Evolutionary conservation across 53 echinoderm and acorn worm species (phyloP), one percentile per base, ranked within the genome.

Genomic region (Temnopleurus reevesii): DNA sequence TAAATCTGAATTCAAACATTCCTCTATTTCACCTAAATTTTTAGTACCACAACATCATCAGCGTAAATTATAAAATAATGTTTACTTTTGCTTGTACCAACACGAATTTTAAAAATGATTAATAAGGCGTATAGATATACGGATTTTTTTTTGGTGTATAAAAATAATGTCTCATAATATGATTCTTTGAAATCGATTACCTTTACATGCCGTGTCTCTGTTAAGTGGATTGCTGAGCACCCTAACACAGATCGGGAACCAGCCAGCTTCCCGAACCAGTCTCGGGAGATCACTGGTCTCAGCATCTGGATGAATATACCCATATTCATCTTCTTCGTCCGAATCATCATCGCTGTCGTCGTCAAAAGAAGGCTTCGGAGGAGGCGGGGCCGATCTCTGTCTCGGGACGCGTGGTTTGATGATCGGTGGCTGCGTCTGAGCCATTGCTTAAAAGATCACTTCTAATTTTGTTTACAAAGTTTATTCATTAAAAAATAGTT

Each of bases 161-260:
- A n/a, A n/a, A n/a, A n/a, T n/a, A n/a, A n/a, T n/a, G n/a, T n/a
- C n/a, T n/a, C n/a, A n/a, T n/a, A n/a, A n/a, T n/a, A n/a, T n/a
- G n/a, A n/a, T n/a, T n/a, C n/a, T n/a, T n/a, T n/a, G n/a, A n/a
- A n/a, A n/a, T n/a, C n/a, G n/a, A n/a, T n/a, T 33, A 83, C 55
- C 83, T 83, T 56, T 33, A 83, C 83, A 83, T 18, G 0, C 55
- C 6, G 19, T 6, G 15, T 9, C 56, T 46, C 4, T 51, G 27
- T 5, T 24, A 5, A 21, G 28, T 17, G 46, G 51, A 25, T 5
- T 29, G 45, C 30, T 46, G 7, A 19, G 43, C 3, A 89, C 77
- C 24, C 53, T 89, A 28, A 77, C 89, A 8, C 46, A 89, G 33
- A 76, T 41, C n/a, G 89, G 89, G 19, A 76, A 35, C 18, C 23